Evolutionary conservation across 2,888 invertebrate species (phyloP).

Genomic region (Lasioglossum pauxillum): DNA sequence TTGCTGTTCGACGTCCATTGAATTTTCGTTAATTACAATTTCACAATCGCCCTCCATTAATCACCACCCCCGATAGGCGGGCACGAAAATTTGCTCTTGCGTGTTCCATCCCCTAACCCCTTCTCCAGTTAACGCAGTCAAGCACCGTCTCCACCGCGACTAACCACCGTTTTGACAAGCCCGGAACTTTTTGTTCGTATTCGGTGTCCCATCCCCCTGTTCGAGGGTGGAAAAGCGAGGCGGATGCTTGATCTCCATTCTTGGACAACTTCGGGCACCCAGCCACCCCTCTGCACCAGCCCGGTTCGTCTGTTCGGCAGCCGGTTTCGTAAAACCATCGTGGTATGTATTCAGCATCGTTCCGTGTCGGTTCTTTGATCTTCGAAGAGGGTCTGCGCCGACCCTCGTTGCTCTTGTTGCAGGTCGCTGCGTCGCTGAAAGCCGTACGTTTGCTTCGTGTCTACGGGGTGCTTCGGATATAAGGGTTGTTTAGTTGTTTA

Average conservation of each 20-base stretch:
- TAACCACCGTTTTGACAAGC: slow-evolving; percentile 54
- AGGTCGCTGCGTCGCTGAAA: slow-evolving; percentile 25
- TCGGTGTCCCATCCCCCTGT: slow-evolving; percentile 43
- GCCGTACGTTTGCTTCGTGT: slow-evolving; percentile 6
- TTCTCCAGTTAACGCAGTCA: slow-evolving; percentile 4
- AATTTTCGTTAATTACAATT: slow-evolving; percentile 61
- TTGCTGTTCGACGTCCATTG: slow-evolving; percentile 43
- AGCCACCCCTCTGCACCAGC: slow-evolving; percentile 31
- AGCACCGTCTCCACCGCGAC: slow-evolving; percentile 33
- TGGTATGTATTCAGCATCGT: slow-evolving; percentile 69
- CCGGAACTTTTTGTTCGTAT: slow-evolving; percentile 47
- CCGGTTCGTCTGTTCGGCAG: slow-evolving; percentile 68
- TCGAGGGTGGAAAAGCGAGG: neutral
- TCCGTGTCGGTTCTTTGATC: slow-evolving; percentile 78
- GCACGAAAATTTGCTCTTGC: slow-evolving; percentile 20
- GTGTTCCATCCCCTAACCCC: neutral
- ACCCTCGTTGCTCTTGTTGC: slow-evolving; percentile 19
- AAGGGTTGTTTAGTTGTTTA: neutral
- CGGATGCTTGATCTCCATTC: slow-evolving; percentile 49
- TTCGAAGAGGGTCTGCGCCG: slow-evolving; percentile 55
- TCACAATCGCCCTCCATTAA: slow-evolving; percentile 54
- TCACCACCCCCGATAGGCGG: slow-evolving; percentile 33
- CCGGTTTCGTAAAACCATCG: slow-evolving; percentile 75
- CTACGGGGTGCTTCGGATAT: slow-evolving; percentile 5
- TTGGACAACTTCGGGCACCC: slow-evolving; percentile 28